These are phyloP conservation scores for Molossus alvarezi DNA, from an alignment of 2,797 vertebrate genomes.

Conservation along the genomic window DNA sequence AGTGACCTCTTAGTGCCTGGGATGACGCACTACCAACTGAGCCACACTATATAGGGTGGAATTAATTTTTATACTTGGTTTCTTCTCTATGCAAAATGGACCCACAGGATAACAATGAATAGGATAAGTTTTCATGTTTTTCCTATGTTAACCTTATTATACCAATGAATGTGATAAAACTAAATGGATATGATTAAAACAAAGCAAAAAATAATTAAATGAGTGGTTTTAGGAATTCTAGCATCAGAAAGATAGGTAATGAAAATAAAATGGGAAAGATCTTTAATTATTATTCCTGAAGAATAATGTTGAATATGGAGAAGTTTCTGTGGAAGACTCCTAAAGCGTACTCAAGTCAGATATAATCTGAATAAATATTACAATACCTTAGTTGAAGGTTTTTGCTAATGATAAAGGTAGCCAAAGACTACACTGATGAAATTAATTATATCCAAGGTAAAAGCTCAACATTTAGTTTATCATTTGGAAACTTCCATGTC, in stretches of 20 bases:
- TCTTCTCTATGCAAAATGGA: not conserved
- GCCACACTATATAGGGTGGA: not conserved
- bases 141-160: not conserved
- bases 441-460: not conserved
- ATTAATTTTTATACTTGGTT: constrained; percentile 58
- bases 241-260: not conserved
- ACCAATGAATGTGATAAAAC: constrained; percentile 16
- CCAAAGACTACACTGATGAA: not conserved
- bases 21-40: too few species aligned
- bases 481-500: not conserved
- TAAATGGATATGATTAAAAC: not conserved
- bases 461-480: not conserved
- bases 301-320: not conserved
- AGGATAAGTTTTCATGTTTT: not conserved
- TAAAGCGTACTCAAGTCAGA: not conserved
- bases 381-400: not conserved
- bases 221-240: not conserved
- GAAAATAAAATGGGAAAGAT: not conserved
- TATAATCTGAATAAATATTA: not conserved
- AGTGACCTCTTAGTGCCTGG: too few species aligned
- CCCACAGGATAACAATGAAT: not conserved
- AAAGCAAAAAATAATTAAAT: constrained; percentile 9
- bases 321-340: not conserved
- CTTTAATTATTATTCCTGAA: not conserved
- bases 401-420: not conserved